Evolutionary conservation across 1,140 invertebrate species (phyloP).

Genomic region (Bombus superbus): DNA sequence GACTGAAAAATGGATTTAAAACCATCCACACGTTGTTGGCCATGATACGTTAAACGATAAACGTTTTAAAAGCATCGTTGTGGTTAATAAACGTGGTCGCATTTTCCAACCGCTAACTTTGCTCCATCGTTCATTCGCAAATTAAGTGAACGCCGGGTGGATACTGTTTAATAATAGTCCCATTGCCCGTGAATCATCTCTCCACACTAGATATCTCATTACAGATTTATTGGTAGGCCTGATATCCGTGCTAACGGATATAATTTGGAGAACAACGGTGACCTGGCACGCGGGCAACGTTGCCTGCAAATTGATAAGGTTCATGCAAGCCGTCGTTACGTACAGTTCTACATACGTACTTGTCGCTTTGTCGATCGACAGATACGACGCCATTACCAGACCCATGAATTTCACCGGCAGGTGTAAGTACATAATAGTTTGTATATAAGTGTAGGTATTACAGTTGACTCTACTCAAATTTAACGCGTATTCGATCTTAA

Average conservation of each 20-base stretch:
- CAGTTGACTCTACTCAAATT: not conserved
- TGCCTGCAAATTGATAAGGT: slow-evolving; percentile 94
- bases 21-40: not conserved
- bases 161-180: slow-evolving; percentile 32
- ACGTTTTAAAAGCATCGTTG: not conserved
- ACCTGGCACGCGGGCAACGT: slow-evolving; percentile 93
- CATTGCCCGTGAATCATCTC: slow-evolving; percentile 18
- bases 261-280: slow-evolving; percentile 93
- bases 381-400: slow-evolving; percentile 96
- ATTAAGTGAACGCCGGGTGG: not conserved
- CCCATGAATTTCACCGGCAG: slow-evolving; percentile 97
- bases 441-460: not conserved
- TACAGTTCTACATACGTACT: slow-evolving; percentile 97
- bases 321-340: slow-evolving; percentile 92
- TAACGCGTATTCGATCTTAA: no score
- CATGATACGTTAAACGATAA: no score
- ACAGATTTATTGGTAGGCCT: slow-evolving; percentile 94
- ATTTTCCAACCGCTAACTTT: not conserved
- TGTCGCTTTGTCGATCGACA: slow-evolving; percentile 96
- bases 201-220: slow-evolving; percentile 66
- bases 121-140: slow-evolving; percentile 9
- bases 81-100: not conserved
- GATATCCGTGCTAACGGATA: slow-evolving; percentile 93
- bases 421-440: slow-evolving; percentile 87
- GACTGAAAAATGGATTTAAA: not conserved